Percentiles rank a stretch among this genome's conserved stretches.
phyloP scores from a whole-genome alignment of 2,888 invertebrate species.

The Laspeyria flexula region DNA sequence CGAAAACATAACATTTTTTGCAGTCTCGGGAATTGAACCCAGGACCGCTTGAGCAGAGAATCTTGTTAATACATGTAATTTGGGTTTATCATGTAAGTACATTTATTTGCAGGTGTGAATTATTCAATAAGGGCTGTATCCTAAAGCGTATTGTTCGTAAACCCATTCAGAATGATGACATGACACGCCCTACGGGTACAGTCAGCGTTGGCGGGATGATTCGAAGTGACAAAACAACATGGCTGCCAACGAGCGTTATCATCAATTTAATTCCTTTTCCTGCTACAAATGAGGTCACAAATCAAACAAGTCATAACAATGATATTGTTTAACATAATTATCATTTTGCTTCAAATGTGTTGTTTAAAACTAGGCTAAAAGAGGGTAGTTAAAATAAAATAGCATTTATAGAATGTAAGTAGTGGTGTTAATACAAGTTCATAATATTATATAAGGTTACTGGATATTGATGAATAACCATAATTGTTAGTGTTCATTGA shows the following conservation, averaged over 20 bases:
- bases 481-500: conserved; percentile 19
- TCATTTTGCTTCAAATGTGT: conserved; percentile 29
- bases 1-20: too few relatives aligned
- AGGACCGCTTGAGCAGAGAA: too few relatives aligned
- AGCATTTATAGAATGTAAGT: too few relatives aligned
- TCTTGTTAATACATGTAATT: too few relatives aligned
- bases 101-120: too few relatives aligned
- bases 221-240: conserved; percentile 59
- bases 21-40: too few relatives aligned
- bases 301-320: conserved; percentile 63
- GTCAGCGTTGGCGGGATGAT: conserved; percentile 35
- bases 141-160: not conserved
- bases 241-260: conserved; percentile 69
- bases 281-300: conserved; percentile 83
- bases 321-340: conserved; percentile 42
- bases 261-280: conserved; percentile 82
- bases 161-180: not conserved
- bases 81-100: too few relatives aligned
- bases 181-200: conserved; percentile 39
- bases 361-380: conserved; percentile 18
- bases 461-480: too few relatives aligned
- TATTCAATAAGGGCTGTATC: too few relatives aligned
- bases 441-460: too few relatives aligned
- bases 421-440: too few relatives aligned
- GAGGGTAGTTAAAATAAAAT: conserved; percentile 37